Evolutionary conservation across 2,888 invertebrate genomes (phyloP), one percentile per base, ranked within the genome.

Genomic region (Vandiemenella viatica): DNA sequence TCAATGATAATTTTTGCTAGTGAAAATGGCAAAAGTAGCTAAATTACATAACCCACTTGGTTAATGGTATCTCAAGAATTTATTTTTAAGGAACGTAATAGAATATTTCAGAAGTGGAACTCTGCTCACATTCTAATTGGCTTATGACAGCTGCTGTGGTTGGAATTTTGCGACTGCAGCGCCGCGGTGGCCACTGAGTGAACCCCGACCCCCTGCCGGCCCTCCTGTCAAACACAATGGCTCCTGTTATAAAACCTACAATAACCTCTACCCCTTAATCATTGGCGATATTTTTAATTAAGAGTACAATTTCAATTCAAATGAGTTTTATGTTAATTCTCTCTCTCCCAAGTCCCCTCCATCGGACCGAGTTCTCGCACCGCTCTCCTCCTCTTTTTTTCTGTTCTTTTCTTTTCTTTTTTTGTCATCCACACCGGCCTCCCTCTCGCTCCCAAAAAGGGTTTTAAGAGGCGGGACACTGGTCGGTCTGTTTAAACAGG

Each of bases 321-420:
- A 50, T 50, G 50, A 50, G 46, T 50, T 50, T 50, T 44, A 46
- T 50, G 50, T 50, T 50, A 50, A 50, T 50, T 50, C 46, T 32
- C 32, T 32, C n/a, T 32, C 32, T n/a, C n/a, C n/a, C n/a, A n/a
- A n/a, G n/a, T n/a, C n/a, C n/a, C n/a, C n/a, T n/a, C n/a, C n/a
- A n/a, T n/a, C n/a, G n/a, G n/a, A n/a, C n/a, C n/a, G n/a, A n/a
- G n/a, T n/a, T n/a, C n/a, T n/a, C n/a, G n/a, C n/a, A n/a, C n/a
- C n/a, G 32, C 10, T 13, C n/a, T 13, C 32, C 32, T n/a, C 32
- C 13, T 32, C n/a, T n/a, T 32, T 32, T 32, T 32, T n/a, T 32
- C 32, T n/a, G 32, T n/a, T 10, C 32, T 13, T n/a, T n/a, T n/a
- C 10, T n/a, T n/a, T 13, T 32, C 13, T 10, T 32, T 32, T 32